These are phyloP conservation scores for Arvicanthis niloticus DNA, from an alignment of 2,113 vertebrate species.

Conservation along the genomic window DNA sequence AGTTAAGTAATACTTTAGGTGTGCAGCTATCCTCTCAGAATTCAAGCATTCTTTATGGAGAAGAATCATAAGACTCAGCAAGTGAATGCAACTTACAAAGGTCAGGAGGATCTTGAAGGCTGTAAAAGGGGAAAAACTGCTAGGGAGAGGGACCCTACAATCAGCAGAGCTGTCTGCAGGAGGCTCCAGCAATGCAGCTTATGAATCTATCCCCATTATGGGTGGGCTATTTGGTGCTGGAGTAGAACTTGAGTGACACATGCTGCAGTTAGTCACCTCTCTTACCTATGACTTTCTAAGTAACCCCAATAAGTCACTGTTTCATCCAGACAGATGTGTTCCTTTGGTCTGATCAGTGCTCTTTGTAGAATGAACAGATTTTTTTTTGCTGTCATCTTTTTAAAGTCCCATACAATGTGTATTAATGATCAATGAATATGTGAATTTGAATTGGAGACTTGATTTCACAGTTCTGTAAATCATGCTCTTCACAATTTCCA, in stretches of 20 bases:
- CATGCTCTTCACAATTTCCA: not conserved
- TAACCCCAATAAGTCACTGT: not conserved
- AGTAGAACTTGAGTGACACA: not conserved
- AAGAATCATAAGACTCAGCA: not conserved
- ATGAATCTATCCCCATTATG: too few species aligned
- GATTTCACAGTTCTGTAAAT: not conserved
- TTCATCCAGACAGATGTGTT: not conserved
- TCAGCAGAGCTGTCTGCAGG: not conserved
- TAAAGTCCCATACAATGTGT: not conserved
- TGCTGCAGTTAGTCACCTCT: not conserved
- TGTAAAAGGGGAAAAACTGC: not conserved
- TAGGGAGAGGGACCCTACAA: not conserved
- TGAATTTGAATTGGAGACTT: constrained; percentile 1
- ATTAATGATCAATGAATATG: not conserved
- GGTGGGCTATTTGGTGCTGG: not conserved
- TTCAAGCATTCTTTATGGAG: not conserved
- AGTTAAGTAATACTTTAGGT: not conserved
- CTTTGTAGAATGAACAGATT: not conserved
- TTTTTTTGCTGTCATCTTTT: not conserved
- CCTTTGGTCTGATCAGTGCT: not conserved
- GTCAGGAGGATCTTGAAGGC: not conserved
- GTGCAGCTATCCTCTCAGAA: not conserved
- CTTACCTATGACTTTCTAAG: not conserved
- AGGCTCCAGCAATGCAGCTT: not conserved
- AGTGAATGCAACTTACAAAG: not conserved